phyloP scores from a whole-genome alignment of 2,797 vertebrate species.

The Acomys russatus region DNA sequence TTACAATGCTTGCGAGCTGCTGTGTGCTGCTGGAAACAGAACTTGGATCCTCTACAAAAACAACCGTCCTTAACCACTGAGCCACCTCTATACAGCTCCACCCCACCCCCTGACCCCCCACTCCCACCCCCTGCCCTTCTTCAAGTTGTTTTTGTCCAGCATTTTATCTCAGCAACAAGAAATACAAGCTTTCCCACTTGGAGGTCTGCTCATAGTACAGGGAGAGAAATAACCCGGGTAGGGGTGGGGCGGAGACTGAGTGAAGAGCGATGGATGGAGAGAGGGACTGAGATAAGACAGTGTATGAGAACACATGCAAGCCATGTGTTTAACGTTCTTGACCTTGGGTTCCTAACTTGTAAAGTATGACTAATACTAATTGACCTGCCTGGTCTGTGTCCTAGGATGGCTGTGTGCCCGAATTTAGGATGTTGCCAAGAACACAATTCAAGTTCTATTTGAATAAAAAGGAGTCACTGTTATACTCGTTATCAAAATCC shows the following conservation, averaged over 20 bases:
- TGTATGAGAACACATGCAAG: not conserved
- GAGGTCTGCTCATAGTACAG: not conserved
- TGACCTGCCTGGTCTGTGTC: not conserved
- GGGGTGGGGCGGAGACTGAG: not conserved
- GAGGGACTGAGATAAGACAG: not conserved
- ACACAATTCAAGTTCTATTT: not conserved
- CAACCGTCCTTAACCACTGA: not conserved
- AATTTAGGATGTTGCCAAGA: conserved; percentile 38
- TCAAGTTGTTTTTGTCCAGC: not conserved
- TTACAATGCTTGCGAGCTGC: not conserved
- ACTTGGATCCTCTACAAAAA: not conserved
- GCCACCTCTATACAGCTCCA: not conserved
- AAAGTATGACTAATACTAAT: conserved; percentile 26
- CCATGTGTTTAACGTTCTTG: conserved; percentile 21
- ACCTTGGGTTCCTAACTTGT: conserved; percentile 45
- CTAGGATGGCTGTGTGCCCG: not conserved
- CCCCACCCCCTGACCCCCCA: too few relatives aligned
- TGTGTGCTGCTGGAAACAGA: not conserved
- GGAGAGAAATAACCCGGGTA: not conserved
- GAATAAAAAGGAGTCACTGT: conserved; percentile 24
- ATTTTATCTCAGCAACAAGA: not conserved
- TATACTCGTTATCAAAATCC: conserved; percentile 31
- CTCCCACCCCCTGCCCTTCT: not conserved
- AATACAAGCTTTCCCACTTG: not conserved
- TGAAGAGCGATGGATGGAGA: not conserved